Evolutionary conservation across 64 coral and sea anemone species (phyloP).

Genomic region (Montipora foliosa): DNA sequence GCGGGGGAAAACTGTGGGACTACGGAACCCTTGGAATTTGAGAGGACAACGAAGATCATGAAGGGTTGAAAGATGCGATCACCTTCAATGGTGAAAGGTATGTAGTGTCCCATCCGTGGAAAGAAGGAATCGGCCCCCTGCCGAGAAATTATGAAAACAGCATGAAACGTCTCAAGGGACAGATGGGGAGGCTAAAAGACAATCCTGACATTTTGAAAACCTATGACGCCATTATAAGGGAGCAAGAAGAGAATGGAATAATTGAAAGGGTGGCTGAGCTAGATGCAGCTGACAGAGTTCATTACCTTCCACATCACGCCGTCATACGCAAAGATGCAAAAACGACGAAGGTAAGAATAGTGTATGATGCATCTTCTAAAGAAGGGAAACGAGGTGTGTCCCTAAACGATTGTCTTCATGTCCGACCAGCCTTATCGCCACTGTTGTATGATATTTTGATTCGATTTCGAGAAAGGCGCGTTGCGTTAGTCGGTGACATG

Average conservation of each 20-base stretch:
- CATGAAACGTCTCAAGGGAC: neutral
- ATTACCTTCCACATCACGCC: too few relatives aligned
- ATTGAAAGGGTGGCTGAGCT: too few relatives aligned
- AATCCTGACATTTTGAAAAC: too few relatives aligned
- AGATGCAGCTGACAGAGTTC: too few relatives aligned
- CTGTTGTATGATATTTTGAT: neutral
- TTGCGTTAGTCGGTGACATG: neutral
- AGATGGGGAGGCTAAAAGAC: too few relatives aligned
- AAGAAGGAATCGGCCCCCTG: neutral
- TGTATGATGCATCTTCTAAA: constrained; percentile 16
- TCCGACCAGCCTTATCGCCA: too few relatives aligned
- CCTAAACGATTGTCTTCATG: too few relatives aligned
- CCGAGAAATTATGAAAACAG: constrained; percentile 29
- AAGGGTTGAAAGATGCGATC: too few relatives aligned
- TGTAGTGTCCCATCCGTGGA: constrained; percentile 10
- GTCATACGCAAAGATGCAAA: too few relatives aligned
- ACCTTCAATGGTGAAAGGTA: neutral
- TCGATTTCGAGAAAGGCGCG: neutral
- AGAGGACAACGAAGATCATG: neutral
- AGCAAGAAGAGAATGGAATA: too few relatives aligned
- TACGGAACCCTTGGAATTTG: neutral
- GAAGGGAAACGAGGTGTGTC: too few relatives aligned
- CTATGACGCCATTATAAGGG: too few relatives aligned
- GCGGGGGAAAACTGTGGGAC: neutral
- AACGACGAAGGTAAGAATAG: constrained; percentile 8